Evolutionary conservation across 2,888 invertebrate genomes (phyloP), one percentile per base, ranked within the genome.

Genomic region (Lepidochitona cinerea): DNA sequence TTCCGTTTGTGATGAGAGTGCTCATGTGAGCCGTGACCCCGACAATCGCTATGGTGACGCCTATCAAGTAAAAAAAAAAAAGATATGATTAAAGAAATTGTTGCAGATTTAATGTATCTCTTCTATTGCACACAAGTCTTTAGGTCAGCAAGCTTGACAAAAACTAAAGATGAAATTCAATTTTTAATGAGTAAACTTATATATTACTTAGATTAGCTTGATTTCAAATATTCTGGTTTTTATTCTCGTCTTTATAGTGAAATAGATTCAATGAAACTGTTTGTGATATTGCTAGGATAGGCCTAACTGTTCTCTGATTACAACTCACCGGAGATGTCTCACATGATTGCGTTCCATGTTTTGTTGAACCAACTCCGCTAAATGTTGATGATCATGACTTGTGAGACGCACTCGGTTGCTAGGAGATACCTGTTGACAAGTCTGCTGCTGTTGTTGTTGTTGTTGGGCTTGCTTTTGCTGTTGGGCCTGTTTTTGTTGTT

Each of bases 301-400:
- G n/a, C n/a, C n/a, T n/a, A n/a, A n/a, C n/a, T n/a, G n/a, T 41
- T 41, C 18, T 41, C 18, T 41, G 6, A 37, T 14, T 0, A 33
- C 6, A 9, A 72, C 80, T 54, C 73, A 86, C 87, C 86, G 82
- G 52, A 85, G 77, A 71, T 84, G 86, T 66, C 81, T 83, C 14
- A 86, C 79, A 64, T 86, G 86, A 75, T 89, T 87, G 33, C 87
- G 77, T 91, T 96, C 96, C 96, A 96, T 96, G 91, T 96, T 96
- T 82, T 95, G 95, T 91, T 96, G 95, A 88, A 96, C 95, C 86
- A 96, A 95, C 92, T 96, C 95, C 81, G 96, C 93, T 82, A 96
- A 92, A 91, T 96, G 96, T 83, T 95, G 94, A 83, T 85, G 87
- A 54, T 88, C 86, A 52, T 81, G 79, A 12, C 77, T 73, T n/a